phyloP scores from a whole-genome alignment of 1,140 invertebrate genomes.

The Bactericera cockerelli region DNA sequence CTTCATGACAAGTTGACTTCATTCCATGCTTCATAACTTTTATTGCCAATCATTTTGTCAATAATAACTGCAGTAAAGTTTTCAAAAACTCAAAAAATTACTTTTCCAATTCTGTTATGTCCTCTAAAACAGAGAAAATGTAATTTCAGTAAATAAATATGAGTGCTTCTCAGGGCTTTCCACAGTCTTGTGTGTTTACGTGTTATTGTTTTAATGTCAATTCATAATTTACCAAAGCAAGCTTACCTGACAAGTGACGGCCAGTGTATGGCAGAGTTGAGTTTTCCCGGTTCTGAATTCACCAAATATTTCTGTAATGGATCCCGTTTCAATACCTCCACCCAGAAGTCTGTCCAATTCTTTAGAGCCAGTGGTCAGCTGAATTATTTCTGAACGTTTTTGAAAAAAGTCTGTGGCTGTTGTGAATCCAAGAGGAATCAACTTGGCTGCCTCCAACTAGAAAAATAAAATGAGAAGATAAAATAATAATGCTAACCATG shows the following conservation, averaged over 20 bases:
- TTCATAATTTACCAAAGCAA: too few species aligned
- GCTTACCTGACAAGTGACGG: constrained; percentile 88
- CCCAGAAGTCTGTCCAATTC: constrained; percentile 84
- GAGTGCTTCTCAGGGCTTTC: too few species aligned
- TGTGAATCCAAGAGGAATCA: constrained; percentile 95
- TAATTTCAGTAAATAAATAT: too few species aligned
- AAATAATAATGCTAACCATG: constrained; percentile 3
- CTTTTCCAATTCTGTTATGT: too few species aligned
- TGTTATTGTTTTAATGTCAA: too few species aligned
- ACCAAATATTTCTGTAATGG: constrained; percentile 98
- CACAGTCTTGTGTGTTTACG: too few species aligned
- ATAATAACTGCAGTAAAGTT: too few species aligned
- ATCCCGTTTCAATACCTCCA: constrained; percentile 97
- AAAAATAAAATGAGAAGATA: constrained; percentile 14
- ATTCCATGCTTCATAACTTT: too few species aligned
- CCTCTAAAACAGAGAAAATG: too few species aligned
- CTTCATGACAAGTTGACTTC: too few species aligned
- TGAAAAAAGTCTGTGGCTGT: constrained; percentile 92
- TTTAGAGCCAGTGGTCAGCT: constrained; percentile 81
- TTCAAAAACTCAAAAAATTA: too few species aligned
- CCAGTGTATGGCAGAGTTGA: constrained; percentile 91
- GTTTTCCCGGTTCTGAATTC: constrained; percentile 98
- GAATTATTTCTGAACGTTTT: constrained; percentile 79
- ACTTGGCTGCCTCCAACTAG: constrained; percentile 69
- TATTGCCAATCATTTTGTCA: too few species aligned